Base-by-base conservation (phyloP, 2,113 vertebrate genomes). In the Cephalopterus ornatus region DNA sequence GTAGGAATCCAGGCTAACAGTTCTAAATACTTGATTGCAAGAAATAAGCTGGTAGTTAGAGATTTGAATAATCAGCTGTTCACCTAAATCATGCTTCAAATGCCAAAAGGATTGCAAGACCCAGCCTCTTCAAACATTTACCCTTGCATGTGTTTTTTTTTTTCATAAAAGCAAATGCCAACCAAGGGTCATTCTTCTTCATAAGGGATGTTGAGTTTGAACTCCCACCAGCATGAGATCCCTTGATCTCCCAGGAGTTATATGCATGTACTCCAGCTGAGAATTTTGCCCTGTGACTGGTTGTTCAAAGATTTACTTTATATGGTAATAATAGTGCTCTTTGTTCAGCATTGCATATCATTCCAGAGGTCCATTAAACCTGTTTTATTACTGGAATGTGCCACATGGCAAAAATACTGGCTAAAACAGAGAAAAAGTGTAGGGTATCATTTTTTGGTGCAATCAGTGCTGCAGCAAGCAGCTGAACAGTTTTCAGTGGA, bases 1-100 rank as follows among this genome's bases (percentile, higher is more conserved):
- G 46, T 32, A n/a, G 19, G 37, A 82, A 89, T 73, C 16, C 28
- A n/a, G 44, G 39, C 30, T 46, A 75, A 56, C 44, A 73, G 8
- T n/a, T 52, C 59, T 79, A 63, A 86, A 61, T 74, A 44, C 19
- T 63, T 92, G 39, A 55, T 35, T 83, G 26, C 42, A 79, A 53
- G 33, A 71, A 79, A 80, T 87, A 76, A 83, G 24, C 46, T 86
- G 24, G 33, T 53, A 53, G 14, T 55, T 79, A 79, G 46, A 77
- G 59, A 50, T 80, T 88, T 86, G 61, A 90, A 74, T 77, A 56
- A 91, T 83, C 85, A 76, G 47, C 85, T 93, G 74, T 94, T 94
- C 89, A 58, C 46, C 24, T 80, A 86, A 91, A 74, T 96, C 42
- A 47, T 50, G 46, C 56, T 86, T 93, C 59, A 95, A 68, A 89